Conservation (phyloP, 2,797 vertebrate genomes). For the Sebastes umbrosus region DNA sequence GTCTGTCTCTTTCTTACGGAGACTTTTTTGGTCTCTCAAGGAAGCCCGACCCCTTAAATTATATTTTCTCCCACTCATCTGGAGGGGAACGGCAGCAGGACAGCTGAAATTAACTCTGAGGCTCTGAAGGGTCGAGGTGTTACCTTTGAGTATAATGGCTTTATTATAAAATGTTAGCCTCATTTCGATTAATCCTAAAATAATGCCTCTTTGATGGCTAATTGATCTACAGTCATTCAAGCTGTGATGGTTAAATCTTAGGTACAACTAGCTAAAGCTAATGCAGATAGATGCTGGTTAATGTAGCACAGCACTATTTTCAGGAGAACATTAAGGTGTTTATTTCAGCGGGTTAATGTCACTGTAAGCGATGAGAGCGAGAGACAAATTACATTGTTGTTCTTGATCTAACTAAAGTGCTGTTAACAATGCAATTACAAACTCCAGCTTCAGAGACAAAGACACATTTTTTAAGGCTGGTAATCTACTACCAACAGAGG, state of each 20-base stretch:
- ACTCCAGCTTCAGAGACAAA: neutral
- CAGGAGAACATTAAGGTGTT: neutral
- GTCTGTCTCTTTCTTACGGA: neutral
- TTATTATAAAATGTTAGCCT: neutral
- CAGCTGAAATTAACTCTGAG: neutral
- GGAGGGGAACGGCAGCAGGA: neutral
- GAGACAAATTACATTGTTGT: neutral
- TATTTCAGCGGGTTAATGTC: neutral
- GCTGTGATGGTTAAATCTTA: neutral
- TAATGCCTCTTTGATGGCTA: neutral
- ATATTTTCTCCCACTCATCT: neutral
- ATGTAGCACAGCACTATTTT: neutral
- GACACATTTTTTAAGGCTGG: neutral
- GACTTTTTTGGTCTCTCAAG: neutral
- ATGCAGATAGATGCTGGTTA: neutral
- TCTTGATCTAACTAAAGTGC: neutral
- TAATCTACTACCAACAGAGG: neutral
- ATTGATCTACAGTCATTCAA: neutral
- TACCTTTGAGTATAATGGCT: neutral
- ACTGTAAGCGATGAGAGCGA: neutral
- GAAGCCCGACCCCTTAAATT: neutral
- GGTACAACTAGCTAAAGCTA: neutral
- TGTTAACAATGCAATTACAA: neutral
- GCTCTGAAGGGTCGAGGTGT: neutral
- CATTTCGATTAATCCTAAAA: neutral